Conservation (phyloP, 2,888 invertebrate species). For the Physocephala rufipes region DNA sequence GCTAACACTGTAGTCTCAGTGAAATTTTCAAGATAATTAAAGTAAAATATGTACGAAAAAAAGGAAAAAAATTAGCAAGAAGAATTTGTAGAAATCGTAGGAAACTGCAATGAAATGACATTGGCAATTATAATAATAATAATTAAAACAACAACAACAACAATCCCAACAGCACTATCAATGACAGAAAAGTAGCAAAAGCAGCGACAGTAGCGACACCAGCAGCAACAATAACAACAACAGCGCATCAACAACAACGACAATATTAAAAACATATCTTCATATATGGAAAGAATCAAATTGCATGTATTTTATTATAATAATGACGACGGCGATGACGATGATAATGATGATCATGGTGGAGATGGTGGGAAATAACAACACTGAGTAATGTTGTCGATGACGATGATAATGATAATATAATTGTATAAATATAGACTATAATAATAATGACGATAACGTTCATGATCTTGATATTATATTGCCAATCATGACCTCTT, state of each 20-base stretch:
- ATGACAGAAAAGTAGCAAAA: conserved; percentile 2
- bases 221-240: not conserved
- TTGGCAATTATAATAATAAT: not conserved
- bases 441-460: too few relatives aligned
- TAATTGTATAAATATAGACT: too few relatives aligned
- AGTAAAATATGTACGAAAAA: not conserved
- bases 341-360: not conserved
- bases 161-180: not conserved
- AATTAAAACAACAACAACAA: conserved; percentile 11
- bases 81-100: conserved; percentile 8
- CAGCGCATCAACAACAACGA: not conserved
- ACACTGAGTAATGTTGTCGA: too few relatives aligned
- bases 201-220: not conserved
- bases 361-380: too few relatives aligned
- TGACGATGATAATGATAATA: too few relatives aligned
- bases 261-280: not conserved
- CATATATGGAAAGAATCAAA: conserved; percentile 12
- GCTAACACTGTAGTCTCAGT: conserved; percentile 4
- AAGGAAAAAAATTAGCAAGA: not conserved
- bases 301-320: not conserved
- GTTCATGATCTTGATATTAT: too few relatives aligned
- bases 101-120: not conserved
- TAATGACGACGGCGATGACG: not conserved
- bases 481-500: too few relatives aligned
- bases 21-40: conserved; percentile 17